Percentiles rank a stretch among this genome's conserved stretches.
Evolutionary conservation across 1,140 invertebrate genomes (phyloP).

Genomic region (Pentalonia nigronervosa): DNA sequence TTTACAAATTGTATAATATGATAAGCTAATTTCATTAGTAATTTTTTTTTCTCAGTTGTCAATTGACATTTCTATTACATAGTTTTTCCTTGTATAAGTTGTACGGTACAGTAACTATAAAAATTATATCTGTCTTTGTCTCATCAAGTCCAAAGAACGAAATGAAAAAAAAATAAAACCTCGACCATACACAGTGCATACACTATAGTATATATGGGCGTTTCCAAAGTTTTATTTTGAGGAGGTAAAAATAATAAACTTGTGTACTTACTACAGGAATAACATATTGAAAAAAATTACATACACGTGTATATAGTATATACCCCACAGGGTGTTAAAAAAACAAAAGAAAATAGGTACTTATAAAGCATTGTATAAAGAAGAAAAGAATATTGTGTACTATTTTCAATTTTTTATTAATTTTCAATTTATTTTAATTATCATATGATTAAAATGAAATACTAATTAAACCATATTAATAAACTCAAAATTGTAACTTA

Average conservation of each 20-base stretch:
- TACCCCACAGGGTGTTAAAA: background rate
- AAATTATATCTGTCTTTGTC: background rate
- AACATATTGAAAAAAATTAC: background rate
- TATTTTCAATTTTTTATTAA: background rate
- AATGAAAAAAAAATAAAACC: background rate
- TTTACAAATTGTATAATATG: background rate
- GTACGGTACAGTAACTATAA: background rate
- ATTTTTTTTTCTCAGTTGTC: background rate
- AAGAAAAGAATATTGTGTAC: background rate
- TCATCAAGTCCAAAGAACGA: background rate
- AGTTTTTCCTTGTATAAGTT: background rate
- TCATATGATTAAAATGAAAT: background rate
- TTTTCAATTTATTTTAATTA: background rate
- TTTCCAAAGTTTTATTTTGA: background rate
- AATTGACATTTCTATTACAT: background rate
- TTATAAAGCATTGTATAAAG: background rate
- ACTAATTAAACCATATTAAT: background rate
- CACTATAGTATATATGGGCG: background rate
- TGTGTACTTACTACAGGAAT: background rate
- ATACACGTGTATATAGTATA: background rate
- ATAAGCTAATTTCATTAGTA: background rate
- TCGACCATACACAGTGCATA: background rate
- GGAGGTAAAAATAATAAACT: background rate
- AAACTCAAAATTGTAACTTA: background rate
- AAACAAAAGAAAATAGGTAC: background rate